A percentile compares a stretch with the other conserved stretches of the same genome.
phyloP scores from a whole-genome alignment of 2,888 invertebrate genomes.

The Diadegma fenestrale region DNA sequence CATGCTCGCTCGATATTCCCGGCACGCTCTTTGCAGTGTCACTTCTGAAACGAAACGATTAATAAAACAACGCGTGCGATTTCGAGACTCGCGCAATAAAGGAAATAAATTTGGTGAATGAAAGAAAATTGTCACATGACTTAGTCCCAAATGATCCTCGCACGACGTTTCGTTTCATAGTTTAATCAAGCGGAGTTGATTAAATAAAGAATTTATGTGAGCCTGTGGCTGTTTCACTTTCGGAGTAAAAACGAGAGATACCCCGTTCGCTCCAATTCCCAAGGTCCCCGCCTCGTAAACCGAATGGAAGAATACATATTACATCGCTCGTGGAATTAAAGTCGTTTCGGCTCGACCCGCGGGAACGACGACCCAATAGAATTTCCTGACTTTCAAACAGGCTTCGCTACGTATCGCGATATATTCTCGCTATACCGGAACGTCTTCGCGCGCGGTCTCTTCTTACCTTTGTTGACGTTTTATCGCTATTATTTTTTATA shows the following conservation, averaged over 20 bases:
- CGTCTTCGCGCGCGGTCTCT: constrained; percentile 25
- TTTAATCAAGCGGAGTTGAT: constrained; percentile 24
- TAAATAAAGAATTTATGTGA: constrained; percentile 29
- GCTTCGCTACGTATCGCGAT: background rate
- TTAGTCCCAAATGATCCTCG: constrained; percentile 3
- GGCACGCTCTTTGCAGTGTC: background rate
- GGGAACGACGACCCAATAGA: constrained; percentile 53
- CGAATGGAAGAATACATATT: constrained; percentile 69
- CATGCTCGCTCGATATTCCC: background rate
- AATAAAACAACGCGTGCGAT: background rate
- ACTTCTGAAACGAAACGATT: background rate
- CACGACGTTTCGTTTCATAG: background rate
- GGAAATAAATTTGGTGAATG: background rate
- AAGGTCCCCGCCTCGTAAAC: constrained; percentile 61
- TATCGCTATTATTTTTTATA: constrained; percentile 13
- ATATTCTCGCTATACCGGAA: constrained; percentile 2
- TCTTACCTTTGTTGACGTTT: constrained; percentile 9
- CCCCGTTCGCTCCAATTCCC: constrained; percentile 55
- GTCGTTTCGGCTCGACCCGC: constrained; percentile 51
- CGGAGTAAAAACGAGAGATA: constrained; percentile 13
- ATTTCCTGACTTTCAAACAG: constrained; percentile 45
- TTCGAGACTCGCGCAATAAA: background rate
- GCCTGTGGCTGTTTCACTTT: background rate
- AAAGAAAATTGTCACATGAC: constrained; percentile 3
- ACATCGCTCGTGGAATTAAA: constrained; percentile 63